Conservation (phyloP, 2,797 vertebrate genomes). For the Halcyon chelicuti region DNA sequence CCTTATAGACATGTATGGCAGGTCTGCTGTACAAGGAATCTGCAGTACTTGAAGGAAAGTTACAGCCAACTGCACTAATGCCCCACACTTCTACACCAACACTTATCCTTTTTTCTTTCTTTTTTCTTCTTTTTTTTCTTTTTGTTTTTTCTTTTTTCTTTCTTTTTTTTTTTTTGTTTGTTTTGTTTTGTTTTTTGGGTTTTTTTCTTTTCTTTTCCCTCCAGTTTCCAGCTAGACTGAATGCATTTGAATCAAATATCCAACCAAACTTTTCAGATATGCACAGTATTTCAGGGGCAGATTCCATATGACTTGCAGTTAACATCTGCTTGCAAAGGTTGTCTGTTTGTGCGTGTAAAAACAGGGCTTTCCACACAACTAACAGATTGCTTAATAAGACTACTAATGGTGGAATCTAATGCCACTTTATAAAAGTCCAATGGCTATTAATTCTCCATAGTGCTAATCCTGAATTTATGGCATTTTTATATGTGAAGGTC, state of each 20-base stretch:
- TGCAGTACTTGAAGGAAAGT: neutral
- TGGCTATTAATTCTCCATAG: neutral
- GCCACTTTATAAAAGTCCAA: neutral
- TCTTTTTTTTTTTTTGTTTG: too few relatives aligned
- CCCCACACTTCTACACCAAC: neutral
- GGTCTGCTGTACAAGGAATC: neutral
- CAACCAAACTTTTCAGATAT: neutral
- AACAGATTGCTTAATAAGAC: neutral
- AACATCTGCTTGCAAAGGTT: neutral
- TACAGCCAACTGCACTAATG: neutral
- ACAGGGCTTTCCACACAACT: neutral
- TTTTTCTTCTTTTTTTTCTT: too few relatives aligned
- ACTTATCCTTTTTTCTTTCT: neutral
- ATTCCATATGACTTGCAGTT: neutral
- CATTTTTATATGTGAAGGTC: neutral
- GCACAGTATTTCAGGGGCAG: neutral
- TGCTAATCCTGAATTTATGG: neutral
- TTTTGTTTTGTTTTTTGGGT: too few relatives aligned
- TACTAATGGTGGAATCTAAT: neutral
- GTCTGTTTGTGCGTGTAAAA: neutral
- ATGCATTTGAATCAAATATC: neutral
- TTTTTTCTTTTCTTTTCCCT: neutral
- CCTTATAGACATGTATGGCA: neutral
- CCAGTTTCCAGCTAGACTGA: neutral
- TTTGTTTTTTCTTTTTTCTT: too few relatives aligned